Base-by-base conservation (phyloP, 2,797 vertebrate species). In the Pangasius mekongensis region DNA sequence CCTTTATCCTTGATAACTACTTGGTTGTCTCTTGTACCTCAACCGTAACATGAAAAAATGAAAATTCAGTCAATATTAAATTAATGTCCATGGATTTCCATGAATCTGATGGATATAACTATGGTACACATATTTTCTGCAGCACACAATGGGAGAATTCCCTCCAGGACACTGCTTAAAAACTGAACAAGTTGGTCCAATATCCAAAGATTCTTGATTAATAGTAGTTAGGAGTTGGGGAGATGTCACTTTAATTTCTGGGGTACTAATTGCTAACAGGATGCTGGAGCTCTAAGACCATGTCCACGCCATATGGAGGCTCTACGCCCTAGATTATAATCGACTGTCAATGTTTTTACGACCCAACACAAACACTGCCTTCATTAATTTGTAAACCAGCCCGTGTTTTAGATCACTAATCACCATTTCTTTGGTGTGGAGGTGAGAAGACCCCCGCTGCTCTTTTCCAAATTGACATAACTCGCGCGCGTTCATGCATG, bases 401-500 rank as follows among this genome's bases (percentile, higher is more conserved):
- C 43, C n/a, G 3, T n/a, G 58, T 47, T 64, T 83, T 27, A 20
- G 62, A 47, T 69, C 14, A 58, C 60, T 83, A 39, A 82, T 71
- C 39, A 62, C 54, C 33, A 5, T 74, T 86, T 83, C 87, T 86
- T 74, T 90, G 91, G 91, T 91, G 91, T 88, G 91, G 89, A 91
- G 90, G 87, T 92, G 91, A 93, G 91, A 93, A 90, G 91, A 93
- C 91, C 93, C 91, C 94, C 94, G 30, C 47, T 84, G 24, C 94
- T 94, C 84, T 43, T 93, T 89, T 92, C 94, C 94, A 94, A 93
- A 93, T 94, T 93, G 93, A 92, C 96, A 97, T 97, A 97, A 94
- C 97, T 96, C 91, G 89, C 92, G 93, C 92, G 94, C 95, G 93
- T 93, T 95, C 93, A 95, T 95, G 96, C 95, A 90, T 95, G 93